Percentiles rank a stretch among this genome's conserved stretches.
Conservation (phyloP, 2,113 vertebrate genomes). For the Galeopterus variegatus region DNA sequence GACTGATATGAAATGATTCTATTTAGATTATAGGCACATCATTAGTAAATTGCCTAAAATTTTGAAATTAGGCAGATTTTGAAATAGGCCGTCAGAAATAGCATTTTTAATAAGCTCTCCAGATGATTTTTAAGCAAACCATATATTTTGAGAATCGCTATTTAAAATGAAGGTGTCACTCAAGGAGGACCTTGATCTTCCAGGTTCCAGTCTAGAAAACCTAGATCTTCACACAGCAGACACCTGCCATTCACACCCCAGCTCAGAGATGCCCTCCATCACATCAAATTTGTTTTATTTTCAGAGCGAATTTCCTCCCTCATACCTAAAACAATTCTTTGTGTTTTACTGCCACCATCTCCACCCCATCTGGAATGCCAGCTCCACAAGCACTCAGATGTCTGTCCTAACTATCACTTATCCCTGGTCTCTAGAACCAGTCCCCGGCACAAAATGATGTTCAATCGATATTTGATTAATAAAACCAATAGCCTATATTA, state of each 20-base stretch:
- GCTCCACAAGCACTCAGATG: not conserved
- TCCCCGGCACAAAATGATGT: not conserved
- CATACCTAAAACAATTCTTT: not conserved
- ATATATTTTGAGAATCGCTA: not conserved
- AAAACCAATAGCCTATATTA: not conserved
- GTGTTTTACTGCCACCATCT: not conserved
- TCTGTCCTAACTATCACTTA: not conserved
- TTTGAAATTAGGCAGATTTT: conserved; percentile 21
- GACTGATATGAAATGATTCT: not conserved
- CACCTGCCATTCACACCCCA: not conserved
- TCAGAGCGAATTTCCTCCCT: not conserved
- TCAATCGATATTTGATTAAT: not conserved
- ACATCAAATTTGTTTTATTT: not conserved
- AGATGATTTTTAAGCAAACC: not conserved
- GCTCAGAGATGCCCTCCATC: not conserved
- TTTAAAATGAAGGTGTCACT: not conserved
- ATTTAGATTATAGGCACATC: conserved; percentile 10
- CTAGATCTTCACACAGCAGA: not conserved
- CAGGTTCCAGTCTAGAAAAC: not conserved
- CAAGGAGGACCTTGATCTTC: not conserved
- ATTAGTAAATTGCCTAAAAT: conserved; percentile 31
- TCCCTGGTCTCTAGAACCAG: not conserved
- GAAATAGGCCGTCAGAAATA: not conserved
- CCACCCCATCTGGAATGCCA: not conserved
- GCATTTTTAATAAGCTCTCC: conserved; percentile 26